Evolutionary conservation across 2,113 vertebrate species (phyloP), one percentile per base, ranked within the genome.

Genomic region (Octodon degus): DNA sequence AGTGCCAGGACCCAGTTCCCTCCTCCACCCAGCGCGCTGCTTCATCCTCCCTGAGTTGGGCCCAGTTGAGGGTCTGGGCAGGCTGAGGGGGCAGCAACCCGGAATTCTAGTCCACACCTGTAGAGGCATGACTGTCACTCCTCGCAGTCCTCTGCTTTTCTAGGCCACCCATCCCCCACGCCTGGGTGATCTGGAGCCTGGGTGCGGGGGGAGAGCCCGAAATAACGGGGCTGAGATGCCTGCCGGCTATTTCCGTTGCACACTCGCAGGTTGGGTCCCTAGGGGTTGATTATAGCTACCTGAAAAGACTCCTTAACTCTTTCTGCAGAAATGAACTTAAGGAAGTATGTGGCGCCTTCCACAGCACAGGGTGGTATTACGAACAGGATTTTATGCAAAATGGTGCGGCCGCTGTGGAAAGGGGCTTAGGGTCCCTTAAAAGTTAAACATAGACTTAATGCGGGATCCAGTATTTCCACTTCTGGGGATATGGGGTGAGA

Each of bases 241-340:
- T 86, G 70, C 95, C 2, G 87, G 95, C 90, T 88, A 94, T 93
- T 96, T 92, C 60, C 37, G 86, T 50, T 83, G 40, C 89, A 60
- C 40, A 32, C 0, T 1, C 0, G 0, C 80, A 24, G 50, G 63
- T 62, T 70, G 62, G 83, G 63, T 97, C 95, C 96, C 95, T 81
- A 25, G 70, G 95, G 96, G 43, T 91, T 93, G 95, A 95, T 90
- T 80, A 95, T 27, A 94, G 96, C 67, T 93, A 91, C 96, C 93
- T 74, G 76, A 95, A 81, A 89, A 85, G 93, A 72, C 47, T 86
- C 90, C 55, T 86, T 90, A 84, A 93, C 87, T 86, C 92, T 93
- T 90, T 83, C 80, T 77, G 84, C 34, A 90, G 90, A 91, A 90
- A 68, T 43, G 87, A 85, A 67, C 53, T 79, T 94, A 94, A 95